A percentile compares a stretch with the other conserved stretches of the same genome.
Evolutionary conservation across 1,140 invertebrate species (phyloP).

Genomic region (Gryon sp.): DNA sequence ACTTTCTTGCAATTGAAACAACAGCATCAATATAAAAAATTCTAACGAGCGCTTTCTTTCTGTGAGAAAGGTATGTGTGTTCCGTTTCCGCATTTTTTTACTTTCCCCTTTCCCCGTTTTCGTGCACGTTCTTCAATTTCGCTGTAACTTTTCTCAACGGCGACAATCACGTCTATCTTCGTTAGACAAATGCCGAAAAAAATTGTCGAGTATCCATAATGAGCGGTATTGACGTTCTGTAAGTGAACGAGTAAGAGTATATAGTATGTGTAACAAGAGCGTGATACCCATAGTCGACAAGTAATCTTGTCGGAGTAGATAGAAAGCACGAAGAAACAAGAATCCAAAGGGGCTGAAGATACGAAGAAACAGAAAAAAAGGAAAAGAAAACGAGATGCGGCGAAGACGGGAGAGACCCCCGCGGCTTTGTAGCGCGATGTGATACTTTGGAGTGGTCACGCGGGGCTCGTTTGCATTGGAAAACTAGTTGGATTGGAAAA

Average conservation of each 20-base stretch:
- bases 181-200: conserved; percentile 21
- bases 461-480: conserved; percentile 54
- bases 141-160: conserved; percentile 1
- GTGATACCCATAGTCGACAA: conserved; percentile 43
- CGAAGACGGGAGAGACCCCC: conserved; percentile 24
- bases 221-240: conserved; percentile 15
- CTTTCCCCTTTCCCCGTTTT: neutral
- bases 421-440: conserved; percentile 3
- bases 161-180: conserved; percentile 33
- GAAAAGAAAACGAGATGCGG: conserved; percentile 20
- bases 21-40: too few relatives aligned
- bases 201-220: conserved; percentile 33
- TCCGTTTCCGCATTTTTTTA: neutral
- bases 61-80: too few relatives aligned
- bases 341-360: conserved; percentile 7
- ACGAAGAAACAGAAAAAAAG: conserved; percentile 22
- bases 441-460: conserved; percentile 45
- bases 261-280: conserved; percentile 40
- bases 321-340: conserved; percentile 15
- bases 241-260: conserved; percentile 30
- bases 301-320: conserved; percentile 42
- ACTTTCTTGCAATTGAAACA: too few relatives aligned
- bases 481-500: conserved; percentile 50
- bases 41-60: too few relatives aligned
- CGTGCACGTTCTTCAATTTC: conserved; percentile 11